Base-by-base conservation (phyloP, 2,888 invertebrate species). In the Belgica antarctica region DNA sequence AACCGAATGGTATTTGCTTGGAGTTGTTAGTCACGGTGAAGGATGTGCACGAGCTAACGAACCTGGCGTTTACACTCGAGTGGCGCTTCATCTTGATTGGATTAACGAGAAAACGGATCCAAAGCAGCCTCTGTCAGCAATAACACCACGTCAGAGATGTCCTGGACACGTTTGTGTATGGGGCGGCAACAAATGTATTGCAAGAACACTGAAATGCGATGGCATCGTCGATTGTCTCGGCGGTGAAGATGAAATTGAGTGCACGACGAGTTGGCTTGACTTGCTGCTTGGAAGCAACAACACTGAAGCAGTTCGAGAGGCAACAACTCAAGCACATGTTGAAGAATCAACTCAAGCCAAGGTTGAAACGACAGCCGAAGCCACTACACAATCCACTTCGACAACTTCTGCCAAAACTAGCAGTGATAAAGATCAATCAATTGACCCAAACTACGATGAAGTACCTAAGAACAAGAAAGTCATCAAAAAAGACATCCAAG, bases 21-120 rank as follows among this genome's bases (percentile, higher is more conserved):
- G 93, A 0, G 84, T 94, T 65, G 90, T 94, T 0, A 92, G 92
- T 75, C 92, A 93, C 76, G 94, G 94, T 24, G 88, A 90, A 74
- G 94, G 94, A 1, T 94, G 94, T 78, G 94, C 86, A 19, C 83
- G 89, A 73, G 86, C 88, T 66, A 83, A 85, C 72, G 90, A 92
- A 77, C 90, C 91, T 17, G 93, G 93, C 1, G 91, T 88, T 61
- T 94, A 94, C 75, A 91, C 92, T 0, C 83, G 89, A 78, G 88
- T 93, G 19, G 86, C 88, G 73, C 81, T 87, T 25, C 91, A 86
- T 76, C 78, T 87, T n/a, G 83, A 86, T 71, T 93, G 92, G 92
- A 88, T 92, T 72, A 81, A 81, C 72, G 81, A 82, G 66, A 82
- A 84, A 72, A 84, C 83, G 28, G 79, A 88, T 8, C 31, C 22